These are phyloP conservation scores for Alectura lathami DNA, from an alignment of 2,113 vertebrate species.

Conservation along the genomic window DNA sequence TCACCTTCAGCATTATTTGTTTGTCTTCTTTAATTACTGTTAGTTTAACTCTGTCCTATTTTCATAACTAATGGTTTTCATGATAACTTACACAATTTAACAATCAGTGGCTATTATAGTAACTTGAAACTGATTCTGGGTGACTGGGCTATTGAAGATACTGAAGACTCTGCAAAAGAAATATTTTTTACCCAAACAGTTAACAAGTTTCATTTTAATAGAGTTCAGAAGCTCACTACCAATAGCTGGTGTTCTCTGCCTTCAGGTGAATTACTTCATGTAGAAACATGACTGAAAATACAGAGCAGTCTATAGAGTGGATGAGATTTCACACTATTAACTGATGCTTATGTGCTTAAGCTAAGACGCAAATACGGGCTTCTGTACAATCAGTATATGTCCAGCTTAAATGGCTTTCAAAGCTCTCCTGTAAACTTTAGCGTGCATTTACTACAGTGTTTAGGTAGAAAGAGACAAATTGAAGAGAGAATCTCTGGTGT, in stretches of 20 bases:
- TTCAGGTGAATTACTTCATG: background rate
- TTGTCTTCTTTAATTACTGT: background rate
- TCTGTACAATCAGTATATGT: background rate
- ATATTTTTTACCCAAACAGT: background rate
- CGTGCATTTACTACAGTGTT: background rate
- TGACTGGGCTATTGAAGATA: background rate
- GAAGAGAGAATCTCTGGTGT: background rate
- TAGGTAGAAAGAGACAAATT: background rate
- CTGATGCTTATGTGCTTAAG: background rate
- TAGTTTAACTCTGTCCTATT: background rate
- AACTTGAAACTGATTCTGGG: background rate
- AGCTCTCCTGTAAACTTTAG: background rate
- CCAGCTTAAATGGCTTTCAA: background rate
- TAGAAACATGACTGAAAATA: background rate
- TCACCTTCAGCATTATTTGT: background rate
- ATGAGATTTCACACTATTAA: background rate
- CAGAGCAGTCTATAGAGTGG: background rate
- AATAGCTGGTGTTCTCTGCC: background rate
- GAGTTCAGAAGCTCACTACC: background rate
- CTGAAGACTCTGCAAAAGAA: background rate
- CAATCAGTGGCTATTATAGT: background rate
- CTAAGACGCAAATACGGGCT: background rate
- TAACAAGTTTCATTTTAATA: background rate
- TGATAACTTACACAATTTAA: background rate
- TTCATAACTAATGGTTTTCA: background rate